Percentiles rank a stretch among this genome's conserved stretches.
Conservation (phyloP, 2,797 vertebrate genomes). For the Notamacropus eugenii region DNA sequence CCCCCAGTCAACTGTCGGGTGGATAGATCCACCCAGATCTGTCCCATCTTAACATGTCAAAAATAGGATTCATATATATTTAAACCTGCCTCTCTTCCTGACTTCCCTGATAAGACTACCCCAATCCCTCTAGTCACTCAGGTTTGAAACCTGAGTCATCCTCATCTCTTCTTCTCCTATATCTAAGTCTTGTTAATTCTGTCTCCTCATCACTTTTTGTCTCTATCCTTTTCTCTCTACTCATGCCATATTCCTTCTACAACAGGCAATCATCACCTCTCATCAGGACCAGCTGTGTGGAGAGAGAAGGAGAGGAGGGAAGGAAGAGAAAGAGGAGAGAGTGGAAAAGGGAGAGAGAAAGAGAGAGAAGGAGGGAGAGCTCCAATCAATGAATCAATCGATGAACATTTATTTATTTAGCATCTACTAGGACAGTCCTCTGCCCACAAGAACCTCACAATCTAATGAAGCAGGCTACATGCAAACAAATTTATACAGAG, state of each 20-base stretch:
- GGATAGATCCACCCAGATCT: neutral
- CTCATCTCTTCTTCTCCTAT: neutral
- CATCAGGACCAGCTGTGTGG: no score
- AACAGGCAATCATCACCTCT: neutral
- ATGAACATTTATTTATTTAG: no score
- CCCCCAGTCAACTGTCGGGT: no score
- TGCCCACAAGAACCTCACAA: no score
- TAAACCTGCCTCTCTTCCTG: neutral
- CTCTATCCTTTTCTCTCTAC: neutral
- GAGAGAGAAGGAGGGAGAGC: no score
- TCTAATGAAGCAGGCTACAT: no score
- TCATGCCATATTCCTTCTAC: neutral
- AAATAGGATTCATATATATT: neutral
- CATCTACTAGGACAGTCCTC: no score
- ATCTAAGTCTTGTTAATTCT: neutral
- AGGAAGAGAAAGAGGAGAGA: no score
- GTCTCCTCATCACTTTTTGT: neutral
- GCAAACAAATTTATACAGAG: no score
- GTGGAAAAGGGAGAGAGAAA: no score
- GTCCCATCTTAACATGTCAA: neutral
- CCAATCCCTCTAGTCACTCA: neutral
- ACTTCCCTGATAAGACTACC: neutral
- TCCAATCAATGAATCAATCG: no score
- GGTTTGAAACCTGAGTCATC: neutral
- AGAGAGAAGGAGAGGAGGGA: no score